Evolutionary conservation across 64 coral and sea anemone species (phyloP), one percentile per base, ranked within the genome.

Genomic region (Pocillopora verrucosa): DNA sequence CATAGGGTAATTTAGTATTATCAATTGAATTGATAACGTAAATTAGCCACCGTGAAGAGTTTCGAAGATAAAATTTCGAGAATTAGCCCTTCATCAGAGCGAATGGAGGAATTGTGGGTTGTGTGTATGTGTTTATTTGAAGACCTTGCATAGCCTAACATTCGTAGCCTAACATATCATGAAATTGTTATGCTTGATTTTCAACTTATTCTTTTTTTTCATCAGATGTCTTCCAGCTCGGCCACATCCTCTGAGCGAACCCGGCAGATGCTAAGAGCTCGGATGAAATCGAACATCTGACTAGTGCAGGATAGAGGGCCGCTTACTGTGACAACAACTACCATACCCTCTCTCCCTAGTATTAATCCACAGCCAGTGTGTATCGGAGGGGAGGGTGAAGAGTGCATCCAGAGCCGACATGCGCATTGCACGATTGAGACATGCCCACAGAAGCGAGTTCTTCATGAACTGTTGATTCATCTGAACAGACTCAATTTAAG

Each of bases 251-350:
- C 78, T 74, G 80, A 84, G 58, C 78, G 77, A 65, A 80, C 82
- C 58, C 45, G 41, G 56, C 82, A 68, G 82, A 51, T 72, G 82
- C 75, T 65, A 51, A 79, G 76, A 62, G 34, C 85, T 16, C 74
- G 90, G 19, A 80, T 87, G 82, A 92, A 87, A 26, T 72, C 90
- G 9, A 92, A 70, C 60, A 87, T 92, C 67, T 92, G 90, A 92
- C 90, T 86, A 87, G 73, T 87, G 80, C 84, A 79, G 83, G 90
- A 77, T 73, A 20, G 75, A 84, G 85, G 63, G 57, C 75, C 75
- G 90, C 63, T 85, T 51, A 56, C 35, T 56, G 82, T 85, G 63
- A 72, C 82, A 86, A 36, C 74, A 37, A 72, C 75, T 45, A 65
- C 72, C 58, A 77, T 63, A 80, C 70, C 74, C 38, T 22, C 90